Evolutionary conservation across 2,797 vertebrate genomes (phyloP), one percentile per base, ranked within the genome.

Genomic region (Distichodus sexfasciatus): DNA sequence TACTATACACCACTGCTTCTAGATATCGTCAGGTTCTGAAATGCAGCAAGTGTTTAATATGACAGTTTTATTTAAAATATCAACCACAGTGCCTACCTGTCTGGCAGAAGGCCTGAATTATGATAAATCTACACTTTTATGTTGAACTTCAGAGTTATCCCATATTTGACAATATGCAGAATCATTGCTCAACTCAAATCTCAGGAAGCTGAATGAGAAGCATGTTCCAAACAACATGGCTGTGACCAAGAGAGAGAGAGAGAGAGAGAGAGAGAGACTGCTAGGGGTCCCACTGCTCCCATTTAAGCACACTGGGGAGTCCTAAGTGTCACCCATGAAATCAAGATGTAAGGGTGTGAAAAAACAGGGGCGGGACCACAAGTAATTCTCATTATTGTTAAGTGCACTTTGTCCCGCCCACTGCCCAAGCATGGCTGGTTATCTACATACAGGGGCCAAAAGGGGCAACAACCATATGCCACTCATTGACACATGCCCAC

Each of bases 281-380:
- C n/a, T n/a, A n/a, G 86, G 84, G 85, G 84, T 88, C 85, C 86
- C 86, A 82, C 76, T 81, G 83, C 86, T 78, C 86, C 84, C 86
- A 89, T 90, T 89, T 88, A 83, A 82, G 83, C 85, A 84, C 87
- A 88, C 86, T 83, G 87, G 90, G 89, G 87, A 88, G 88, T 88
- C 82, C 88, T 91, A 90, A 92, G 91, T 92, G 90, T 92, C 91
- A 92, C 90, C 91, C 91, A 92, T 93, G 91, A 93, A 93, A 93
- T 93, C 88, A 82, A 87, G 88, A 92, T 93, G 90, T 93, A 91
- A 92, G 90, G 91, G 91, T 91, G 86, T 91, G 88, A 92, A 91
- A n/a, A 90, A 91, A 90, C 87, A 85, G 86, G 89, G 91, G 90
- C 86, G 91, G 89, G 84, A 89, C 87, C 86, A 80, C 85, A 82